A percentile compares a stretch with the other conserved stretches of the same genome.
Conservation (phyloP, 2,797 vertebrate genomes). For the Picus viridis region DNA sequence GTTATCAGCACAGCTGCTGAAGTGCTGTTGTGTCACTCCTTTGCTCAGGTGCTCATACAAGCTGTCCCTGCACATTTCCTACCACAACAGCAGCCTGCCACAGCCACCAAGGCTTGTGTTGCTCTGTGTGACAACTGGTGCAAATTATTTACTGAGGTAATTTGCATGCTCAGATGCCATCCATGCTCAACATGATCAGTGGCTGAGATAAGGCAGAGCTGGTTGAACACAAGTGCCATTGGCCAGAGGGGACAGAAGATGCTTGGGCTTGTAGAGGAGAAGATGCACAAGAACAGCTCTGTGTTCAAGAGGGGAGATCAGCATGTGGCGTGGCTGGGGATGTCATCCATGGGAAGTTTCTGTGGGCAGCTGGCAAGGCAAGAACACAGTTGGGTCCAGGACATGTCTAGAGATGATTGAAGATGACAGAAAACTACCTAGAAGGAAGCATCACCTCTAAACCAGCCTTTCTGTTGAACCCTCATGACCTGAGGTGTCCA, state of each 20-base stretch:
- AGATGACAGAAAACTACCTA: neutral
- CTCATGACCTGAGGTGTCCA: neutral
- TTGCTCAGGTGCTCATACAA: accelerated
- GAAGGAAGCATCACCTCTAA: neutral
- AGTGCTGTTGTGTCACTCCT: neutral
- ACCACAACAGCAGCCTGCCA: neutral
- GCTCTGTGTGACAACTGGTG: neutral
- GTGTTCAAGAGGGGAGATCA: neutral
- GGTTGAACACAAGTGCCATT: neutral
- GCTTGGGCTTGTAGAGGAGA: neutral
- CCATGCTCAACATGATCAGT: neutral
- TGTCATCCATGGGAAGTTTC: neutral
- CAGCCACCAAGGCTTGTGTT: neutral
- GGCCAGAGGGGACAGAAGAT: neutral
- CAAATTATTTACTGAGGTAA: neutral
- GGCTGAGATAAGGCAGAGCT: neutral
- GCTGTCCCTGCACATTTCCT: neutral
- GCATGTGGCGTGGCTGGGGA: accelerated
- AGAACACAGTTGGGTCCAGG: neutral
- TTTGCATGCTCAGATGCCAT: neutral
- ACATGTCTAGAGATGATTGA: accelerated
- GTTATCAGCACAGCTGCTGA: neutral
- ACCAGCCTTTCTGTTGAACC: neutral
- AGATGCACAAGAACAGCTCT: neutral
- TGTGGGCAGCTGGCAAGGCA: neutral